Evolutionary conservation across 2,797 vertebrate species (phyloP).

Genomic region (Sebastes kiyomatsui): DNA sequence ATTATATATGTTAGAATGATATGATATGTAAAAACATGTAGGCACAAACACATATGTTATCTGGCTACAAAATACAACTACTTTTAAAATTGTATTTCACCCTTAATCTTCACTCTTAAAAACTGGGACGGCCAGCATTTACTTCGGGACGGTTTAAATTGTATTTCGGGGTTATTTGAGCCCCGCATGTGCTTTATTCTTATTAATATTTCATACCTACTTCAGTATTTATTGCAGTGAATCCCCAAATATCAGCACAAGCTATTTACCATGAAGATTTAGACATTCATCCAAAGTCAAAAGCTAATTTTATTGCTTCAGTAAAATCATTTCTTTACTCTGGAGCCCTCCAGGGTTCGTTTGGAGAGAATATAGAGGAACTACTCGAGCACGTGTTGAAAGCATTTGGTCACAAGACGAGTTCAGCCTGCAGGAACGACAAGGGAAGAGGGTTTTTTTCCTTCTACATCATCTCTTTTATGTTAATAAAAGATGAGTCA

Average conservation of each 20-base stretch:
- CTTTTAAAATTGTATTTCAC: too few relatives aligned
- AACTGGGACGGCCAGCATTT: too few relatives aligned
- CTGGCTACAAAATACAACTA: background rate
- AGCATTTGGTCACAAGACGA: slow-evolving; percentile 49
- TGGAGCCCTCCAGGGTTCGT: background rate
- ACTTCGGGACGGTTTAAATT: too few relatives aligned
- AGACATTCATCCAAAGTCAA: background rate
- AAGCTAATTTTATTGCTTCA: slow-evolving; percentile 2
- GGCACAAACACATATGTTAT: too few relatives aligned
- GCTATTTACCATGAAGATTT: background rate
- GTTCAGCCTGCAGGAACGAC: background rate
- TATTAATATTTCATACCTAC: background rate
- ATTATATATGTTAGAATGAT: too few relatives aligned
- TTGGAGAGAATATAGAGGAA: slow-evolving; percentile 43
- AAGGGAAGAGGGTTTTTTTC: background rate
- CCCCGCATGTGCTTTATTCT: background rate
- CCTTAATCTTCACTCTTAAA: too few relatives aligned
- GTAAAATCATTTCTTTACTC: background rate
- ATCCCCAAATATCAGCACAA: background rate
- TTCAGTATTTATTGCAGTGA: background rate
- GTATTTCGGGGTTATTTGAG: rapidly evolving
- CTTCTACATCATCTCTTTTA: background rate
- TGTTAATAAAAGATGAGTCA: background rate
- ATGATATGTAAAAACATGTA: too few relatives aligned
- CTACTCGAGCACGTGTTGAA: slow-evolving; percentile 28